phyloP scores from a whole-genome alignment of 2,888 invertebrate species.

The Pasiphila rectangulata region DNA sequence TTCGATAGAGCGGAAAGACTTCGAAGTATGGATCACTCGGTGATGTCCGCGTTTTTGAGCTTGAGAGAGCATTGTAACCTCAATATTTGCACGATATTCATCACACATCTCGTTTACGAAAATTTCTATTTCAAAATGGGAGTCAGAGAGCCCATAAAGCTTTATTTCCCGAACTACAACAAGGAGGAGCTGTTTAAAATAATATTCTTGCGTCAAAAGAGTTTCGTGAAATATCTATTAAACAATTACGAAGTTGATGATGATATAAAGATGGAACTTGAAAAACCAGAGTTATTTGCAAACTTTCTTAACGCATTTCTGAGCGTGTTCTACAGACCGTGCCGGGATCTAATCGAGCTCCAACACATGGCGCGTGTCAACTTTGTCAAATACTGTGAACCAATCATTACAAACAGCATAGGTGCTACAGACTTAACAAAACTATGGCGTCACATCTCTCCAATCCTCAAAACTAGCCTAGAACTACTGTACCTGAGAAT shows the following conservation, averaged over 20 bases:
- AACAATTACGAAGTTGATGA: slow-evolving; percentile 47
- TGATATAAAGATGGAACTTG: slow-evolving; percentile 53
- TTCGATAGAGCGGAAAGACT: slow-evolving; percentile 91
- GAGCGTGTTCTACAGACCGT: slow-evolving; percentile 91
- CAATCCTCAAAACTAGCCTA: slow-evolving; percentile 86
- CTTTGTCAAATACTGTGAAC: slow-evolving; percentile 89
- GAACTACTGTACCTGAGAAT: slow-evolving; percentile 89
- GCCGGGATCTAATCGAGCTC: slow-evolving; percentile 92
- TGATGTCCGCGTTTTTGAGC: slow-evolving; percentile 86
- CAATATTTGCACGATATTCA: slow-evolving; percentile 87
- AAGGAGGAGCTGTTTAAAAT: slow-evolving; percentile 83
- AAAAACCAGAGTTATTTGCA: slow-evolving; percentile 83
- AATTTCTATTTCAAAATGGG: slow-evolving; percentile 88
- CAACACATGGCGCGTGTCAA: slow-evolving; percentile 88
- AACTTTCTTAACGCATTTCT: slow-evolving; percentile 91
- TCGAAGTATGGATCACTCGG: slow-evolving; percentile 86
- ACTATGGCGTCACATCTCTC: slow-evolving; percentile 90
- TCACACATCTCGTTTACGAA: slow-evolving; percentile 90
- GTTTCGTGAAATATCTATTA: slow-evolving; percentile 57
- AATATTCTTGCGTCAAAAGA: slow-evolving; percentile 61
- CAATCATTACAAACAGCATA: slow-evolving; percentile 85
- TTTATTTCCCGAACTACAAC: slow-evolving; percentile 90
- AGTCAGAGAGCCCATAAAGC: slow-evolving; percentile 84
- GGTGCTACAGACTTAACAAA: slow-evolving; percentile 83
- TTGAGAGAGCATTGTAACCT: slow-evolving; percentile 86